These are phyloP conservation scores for Formica exsecta DNA, from an alignment of 1,140 invertebrate species.

Conservation along the genomic window DNA sequence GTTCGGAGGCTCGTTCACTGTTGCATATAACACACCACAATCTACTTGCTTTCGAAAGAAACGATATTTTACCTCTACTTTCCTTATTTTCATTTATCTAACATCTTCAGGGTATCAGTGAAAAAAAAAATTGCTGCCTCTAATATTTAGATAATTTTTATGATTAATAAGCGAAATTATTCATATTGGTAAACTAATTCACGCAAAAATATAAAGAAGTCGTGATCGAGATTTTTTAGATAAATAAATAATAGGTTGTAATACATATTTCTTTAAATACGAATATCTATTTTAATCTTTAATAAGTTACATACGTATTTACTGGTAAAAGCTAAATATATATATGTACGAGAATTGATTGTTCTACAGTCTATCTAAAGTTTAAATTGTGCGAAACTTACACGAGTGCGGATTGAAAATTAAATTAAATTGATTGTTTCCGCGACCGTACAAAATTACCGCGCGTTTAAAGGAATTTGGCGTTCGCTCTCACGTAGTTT, in stretches of 20 bases:
- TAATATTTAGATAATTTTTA: neutral
- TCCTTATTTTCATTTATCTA: neutral
- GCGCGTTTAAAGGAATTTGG: slow-evolving; percentile 27
- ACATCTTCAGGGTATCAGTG: neutral
- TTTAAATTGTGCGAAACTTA: slow-evolving; percentile 13
- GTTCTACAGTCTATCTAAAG: slow-evolving; percentile 36
- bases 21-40: slow-evolving; percentile 47
- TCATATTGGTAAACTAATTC: neutral
- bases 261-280: neutral
- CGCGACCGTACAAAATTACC: neutral
- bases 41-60: slow-evolving; percentile 54
- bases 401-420: slow-evolving; percentile 11
- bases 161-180: neutral
- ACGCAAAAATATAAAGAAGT: neutral
- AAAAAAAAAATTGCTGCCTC: neutral
- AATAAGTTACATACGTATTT: neutral
- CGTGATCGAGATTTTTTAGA: neutral
- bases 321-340: neutral
- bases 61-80: slow-evolving; percentile 5
- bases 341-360: neutral
- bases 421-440: slow-evolving; percentile 55
- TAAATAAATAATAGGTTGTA: neutral
- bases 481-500: slow-evolving; percentile 24
- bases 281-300: neutral
- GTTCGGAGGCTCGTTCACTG: slow-evolving; percentile 67